phyloP scores from a whole-genome alignment of 2,797 vertebrate species.

The Siniperca undulata region DNA sequence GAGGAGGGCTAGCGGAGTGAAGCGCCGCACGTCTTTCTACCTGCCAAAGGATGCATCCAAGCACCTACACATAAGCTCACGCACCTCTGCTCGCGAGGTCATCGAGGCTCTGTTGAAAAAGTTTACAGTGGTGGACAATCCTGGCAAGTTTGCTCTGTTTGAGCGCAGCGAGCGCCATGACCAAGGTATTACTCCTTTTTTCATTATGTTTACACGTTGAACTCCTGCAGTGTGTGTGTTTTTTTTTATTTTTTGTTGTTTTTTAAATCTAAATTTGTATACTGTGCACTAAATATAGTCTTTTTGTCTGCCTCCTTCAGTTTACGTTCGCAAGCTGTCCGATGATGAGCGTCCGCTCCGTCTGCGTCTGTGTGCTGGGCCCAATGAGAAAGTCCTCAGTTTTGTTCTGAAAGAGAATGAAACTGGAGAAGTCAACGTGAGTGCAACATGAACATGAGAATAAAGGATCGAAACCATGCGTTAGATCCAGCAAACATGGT shows the following conservation, averaged over 20 bases:
- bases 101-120: constrained; percentile 95
- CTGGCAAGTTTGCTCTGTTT: constrained; percentile 96
- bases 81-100: constrained; percentile 92
- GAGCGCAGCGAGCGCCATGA: constrained; percentile 93
- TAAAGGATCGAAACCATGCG: neutral
- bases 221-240: neutral
- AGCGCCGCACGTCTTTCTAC: constrained; percentile 96
- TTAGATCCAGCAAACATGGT: neutral
- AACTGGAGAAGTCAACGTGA: constrained; percentile 96
- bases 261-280: neutral
- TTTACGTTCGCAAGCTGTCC: constrained; percentile 91
- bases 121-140: constrained; percentile 96
- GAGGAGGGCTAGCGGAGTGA: constrained; percentile 81
- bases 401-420: constrained; percentile 97
- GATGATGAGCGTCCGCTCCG: constrained; percentile 91
- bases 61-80: constrained; percentile 94
- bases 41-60: constrained; percentile 96
- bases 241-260: neutral
- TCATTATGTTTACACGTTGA: neutral
- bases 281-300: neutral
- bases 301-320: constrained; percentile 74
- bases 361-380: constrained; percentile 91
- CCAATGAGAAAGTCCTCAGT: constrained; percentile 92
- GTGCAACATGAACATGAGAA: constrained; percentile 60
- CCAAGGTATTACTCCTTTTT: constrained; percentile 86